phyloP scores from a whole-genome alignment of 1,140 invertebrate species.

The Sitodiplosis mosellana region DNA sequence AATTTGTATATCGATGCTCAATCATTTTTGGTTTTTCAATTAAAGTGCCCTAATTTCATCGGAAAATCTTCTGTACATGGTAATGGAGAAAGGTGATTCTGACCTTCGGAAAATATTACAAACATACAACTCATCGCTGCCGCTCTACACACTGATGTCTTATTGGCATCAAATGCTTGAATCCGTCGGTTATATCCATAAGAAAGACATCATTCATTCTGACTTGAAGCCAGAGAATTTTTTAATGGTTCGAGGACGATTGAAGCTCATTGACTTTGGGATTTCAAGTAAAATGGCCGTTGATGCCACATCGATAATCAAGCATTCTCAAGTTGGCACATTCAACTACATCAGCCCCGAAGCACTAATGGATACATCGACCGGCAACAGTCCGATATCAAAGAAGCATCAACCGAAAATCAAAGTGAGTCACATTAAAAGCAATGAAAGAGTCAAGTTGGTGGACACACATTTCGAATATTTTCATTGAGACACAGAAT shows the following conservation, averaged over 20 bases:
- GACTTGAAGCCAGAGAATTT: constrained; percentile 97
- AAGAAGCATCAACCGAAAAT: constrained; percentile 20
- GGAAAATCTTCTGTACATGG: constrained; percentile 52
- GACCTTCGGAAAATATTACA: constrained; percentile 69
- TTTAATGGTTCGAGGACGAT: constrained; percentile 60
- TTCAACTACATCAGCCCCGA: constrained; percentile 96
- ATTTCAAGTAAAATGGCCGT: constrained; percentile 80
- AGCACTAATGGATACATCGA: constrained; percentile 46
- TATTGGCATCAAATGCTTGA: constrained; percentile 90
- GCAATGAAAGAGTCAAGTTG: neutral
- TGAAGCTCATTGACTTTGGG: constrained; percentile 97
- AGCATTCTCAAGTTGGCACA: constrained; percentile 66
- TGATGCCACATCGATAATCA: constrained; percentile 79
- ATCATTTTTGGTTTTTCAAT: constrained; percentile 10
- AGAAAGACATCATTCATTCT: constrained; percentile 81
- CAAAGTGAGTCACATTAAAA: constrained; percentile 8
- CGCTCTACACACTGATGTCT: constrained; percentile 56
- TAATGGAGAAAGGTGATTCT: constrained; percentile 85
- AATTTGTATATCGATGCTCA: neutral
- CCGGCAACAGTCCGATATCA: constrained; percentile 13
- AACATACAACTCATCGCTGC: constrained; percentile 34
- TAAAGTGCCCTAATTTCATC: constrained; percentile 28
- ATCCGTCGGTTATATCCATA: constrained; percentile 80
- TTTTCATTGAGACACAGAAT: neutral
- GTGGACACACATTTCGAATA: neutral